phyloP scores from a whole-genome alignment of 2,888 invertebrate genomes.

The Aquatica leii region DNA sequence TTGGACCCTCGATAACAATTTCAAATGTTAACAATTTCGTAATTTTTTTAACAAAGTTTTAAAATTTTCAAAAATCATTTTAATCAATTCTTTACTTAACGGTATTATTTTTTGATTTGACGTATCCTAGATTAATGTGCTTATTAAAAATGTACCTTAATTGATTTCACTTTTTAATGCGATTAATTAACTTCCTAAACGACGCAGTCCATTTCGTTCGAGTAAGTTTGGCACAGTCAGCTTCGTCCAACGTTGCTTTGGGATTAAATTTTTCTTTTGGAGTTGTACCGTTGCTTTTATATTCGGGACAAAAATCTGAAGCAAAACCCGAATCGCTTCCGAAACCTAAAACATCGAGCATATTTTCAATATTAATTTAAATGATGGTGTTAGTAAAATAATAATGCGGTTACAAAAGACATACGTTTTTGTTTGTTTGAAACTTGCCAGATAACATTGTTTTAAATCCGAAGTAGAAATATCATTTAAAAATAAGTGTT shows the following conservation, averaged over 20 bases:
- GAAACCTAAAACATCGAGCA: slow-evolving; percentile 54
- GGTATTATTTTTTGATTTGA: neutral
- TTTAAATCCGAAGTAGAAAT: no score
- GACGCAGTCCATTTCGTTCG: slow-evolving; percentile 70
- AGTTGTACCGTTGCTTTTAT: slow-evolving; percentile 58
- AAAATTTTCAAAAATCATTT: neutral
- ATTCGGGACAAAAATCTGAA: slow-evolving; percentile 62
- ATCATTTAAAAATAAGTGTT: no score
- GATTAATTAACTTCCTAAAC: slow-evolving; percentile 65
- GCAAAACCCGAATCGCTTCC: slow-evolving; percentile 64
- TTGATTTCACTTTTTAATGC: slow-evolving; percentile 54
- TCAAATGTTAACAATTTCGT: neutral
- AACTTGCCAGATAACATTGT: no score
- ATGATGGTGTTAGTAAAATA: no score
- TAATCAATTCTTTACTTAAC: neutral
- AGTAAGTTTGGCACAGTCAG: slow-evolving; percentile 60
- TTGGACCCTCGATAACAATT: neutral
- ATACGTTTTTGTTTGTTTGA: no score
- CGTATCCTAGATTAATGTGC: neutral
- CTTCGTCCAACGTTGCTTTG: slow-evolving; percentile 56
- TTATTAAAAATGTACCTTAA: neutral
- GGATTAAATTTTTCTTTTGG: slow-evolving; percentile 59
- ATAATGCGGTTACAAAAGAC: no score
- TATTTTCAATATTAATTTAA: no score
- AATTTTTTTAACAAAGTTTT: neutral